Conservation (phyloP, 2,797 vertebrate species). For the Pseudocheirus occidentalis region DNA sequence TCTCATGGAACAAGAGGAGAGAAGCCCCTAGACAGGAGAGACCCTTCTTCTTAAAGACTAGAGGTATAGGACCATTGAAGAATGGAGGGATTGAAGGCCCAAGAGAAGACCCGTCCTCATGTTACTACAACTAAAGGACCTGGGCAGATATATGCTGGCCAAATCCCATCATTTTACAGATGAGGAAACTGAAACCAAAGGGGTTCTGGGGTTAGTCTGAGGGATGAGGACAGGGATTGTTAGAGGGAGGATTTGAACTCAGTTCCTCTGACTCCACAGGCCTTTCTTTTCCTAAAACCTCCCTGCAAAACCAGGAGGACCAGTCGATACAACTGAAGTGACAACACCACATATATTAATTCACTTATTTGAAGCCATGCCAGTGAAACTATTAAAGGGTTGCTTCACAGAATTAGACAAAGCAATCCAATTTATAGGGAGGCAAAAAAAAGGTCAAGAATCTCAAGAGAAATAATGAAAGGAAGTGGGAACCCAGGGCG, state of each 20-base stretch:
- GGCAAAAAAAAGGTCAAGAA: not conserved
- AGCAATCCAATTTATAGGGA: not conserved
- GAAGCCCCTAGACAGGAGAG: not conserved
- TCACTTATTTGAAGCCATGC: not conserved
- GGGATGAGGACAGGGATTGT: not conserved
- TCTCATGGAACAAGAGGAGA: not conserved
- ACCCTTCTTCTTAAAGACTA: not conserved
- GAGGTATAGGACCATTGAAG: not conserved
- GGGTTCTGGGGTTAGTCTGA: not conserved
- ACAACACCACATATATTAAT: not conserved
- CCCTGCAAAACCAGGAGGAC: not conserved
- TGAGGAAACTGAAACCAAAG: not conserved
- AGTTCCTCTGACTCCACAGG: not conserved
- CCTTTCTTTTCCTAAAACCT: not conserved
- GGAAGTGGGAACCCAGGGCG: not conserved
- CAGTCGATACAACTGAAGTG: not conserved
- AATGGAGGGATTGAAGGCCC: not conserved
- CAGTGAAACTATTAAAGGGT: not conserved
- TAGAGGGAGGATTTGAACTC: not conserved
- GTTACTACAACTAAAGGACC: not conserved
- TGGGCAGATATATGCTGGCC: not conserved
- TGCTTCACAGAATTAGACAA: not conserved
- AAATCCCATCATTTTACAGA: not conserved
- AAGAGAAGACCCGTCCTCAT: not conserved
- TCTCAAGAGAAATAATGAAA: not conserved